A percentile compares a stretch with the other conserved stretches of the same genome.
Evolutionary conservation across 1,140 invertebrate species (phyloP).

Genomic region (Drosophila lacertosa): DNA sequence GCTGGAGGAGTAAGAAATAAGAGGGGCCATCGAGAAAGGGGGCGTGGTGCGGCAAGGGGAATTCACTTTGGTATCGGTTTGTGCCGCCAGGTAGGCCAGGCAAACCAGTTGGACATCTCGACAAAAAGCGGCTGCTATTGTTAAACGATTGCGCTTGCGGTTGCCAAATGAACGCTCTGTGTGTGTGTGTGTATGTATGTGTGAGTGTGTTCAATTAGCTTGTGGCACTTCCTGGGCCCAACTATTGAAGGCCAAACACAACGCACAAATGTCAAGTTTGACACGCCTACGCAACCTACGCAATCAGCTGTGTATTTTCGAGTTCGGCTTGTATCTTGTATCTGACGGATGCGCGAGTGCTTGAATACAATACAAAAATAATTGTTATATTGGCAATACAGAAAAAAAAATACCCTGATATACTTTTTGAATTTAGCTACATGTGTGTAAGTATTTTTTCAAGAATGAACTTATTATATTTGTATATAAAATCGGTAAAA

Average conservation of each 20-base stretch:
- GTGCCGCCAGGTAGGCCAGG: constrained; percentile 12
- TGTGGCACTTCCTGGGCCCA: constrained; percentile 29
- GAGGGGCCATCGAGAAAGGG: background rate
- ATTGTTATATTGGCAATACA: background rate
- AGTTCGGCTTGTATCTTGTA: background rate
- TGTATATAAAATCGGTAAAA: no score
- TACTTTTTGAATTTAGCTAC: no score
- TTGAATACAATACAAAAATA: constrained; percentile 22
- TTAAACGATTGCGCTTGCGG: constrained; percentile 2
- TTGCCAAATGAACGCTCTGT: constrained; percentile 15
- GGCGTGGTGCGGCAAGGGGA: background rate
- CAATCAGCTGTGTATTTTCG: background rate
- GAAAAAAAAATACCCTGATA: no score
- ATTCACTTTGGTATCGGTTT: constrained; percentile 22
- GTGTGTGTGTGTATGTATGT: constrained; percentile 2
- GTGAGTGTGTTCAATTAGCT: constrained; percentile 21
- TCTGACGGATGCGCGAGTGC: constrained; percentile 13
- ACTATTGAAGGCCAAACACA: constrained; percentile 29
- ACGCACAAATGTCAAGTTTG: constrained; percentile 41
- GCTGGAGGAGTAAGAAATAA: background rate
- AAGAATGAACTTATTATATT: no score
- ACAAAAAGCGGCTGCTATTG: constrained; percentile 21
- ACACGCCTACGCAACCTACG: constrained; percentile 15
- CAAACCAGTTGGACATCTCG: constrained; percentile 48
- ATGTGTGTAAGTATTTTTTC: no score